phyloP scores from a whole-genome alignment of 1,140 invertebrate species.

The Chrysopa pallens region DNA sequence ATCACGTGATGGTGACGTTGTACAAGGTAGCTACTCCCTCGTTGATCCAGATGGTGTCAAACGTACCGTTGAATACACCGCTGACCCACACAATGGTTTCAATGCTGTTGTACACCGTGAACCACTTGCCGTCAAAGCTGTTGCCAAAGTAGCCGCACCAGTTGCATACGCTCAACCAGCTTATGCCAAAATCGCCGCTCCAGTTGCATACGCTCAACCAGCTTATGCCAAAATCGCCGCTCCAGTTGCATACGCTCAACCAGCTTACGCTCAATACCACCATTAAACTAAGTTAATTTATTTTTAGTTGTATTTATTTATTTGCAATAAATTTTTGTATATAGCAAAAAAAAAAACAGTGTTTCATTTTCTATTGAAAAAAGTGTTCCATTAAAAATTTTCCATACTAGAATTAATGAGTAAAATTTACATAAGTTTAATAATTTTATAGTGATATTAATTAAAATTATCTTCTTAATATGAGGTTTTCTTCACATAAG shows the following conservation, averaged over 20 bases:
- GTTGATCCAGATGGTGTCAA: conserved; percentile 16
- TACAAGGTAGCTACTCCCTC: conserved; percentile 24
- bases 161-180: too few relatives aligned
- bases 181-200: conserved; percentile 1
- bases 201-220: conserved; percentile 2
- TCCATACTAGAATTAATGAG: too few relatives aligned
- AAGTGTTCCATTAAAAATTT: too few relatives aligned
- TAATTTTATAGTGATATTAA: too few relatives aligned
- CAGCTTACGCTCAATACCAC: neutral
- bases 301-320: neutral
- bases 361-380: too few relatives aligned
- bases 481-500: too few relatives aligned
- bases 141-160: conserved; percentile 6
- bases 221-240: conserved; percentile 1
- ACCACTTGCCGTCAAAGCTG: conserved; percentile 16
- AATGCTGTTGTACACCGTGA: conserved; percentile 18
- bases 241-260: neutral
- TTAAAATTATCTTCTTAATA: too few relatives aligned
- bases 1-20: conserved; percentile 34
- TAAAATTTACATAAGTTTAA: too few relatives aligned
- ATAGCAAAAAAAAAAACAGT: too few relatives aligned
- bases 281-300: neutral
- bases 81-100: conserved; percentile 27
- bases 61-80: conserved; percentile 39
- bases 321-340: too few relatives aligned